A percentile compares a stretch with the other conserved stretches of the same genome.
Evolutionary conservation across 2,113 vertebrate genomes (phyloP).

Genomic region (Terrapene triunguis): DNA sequence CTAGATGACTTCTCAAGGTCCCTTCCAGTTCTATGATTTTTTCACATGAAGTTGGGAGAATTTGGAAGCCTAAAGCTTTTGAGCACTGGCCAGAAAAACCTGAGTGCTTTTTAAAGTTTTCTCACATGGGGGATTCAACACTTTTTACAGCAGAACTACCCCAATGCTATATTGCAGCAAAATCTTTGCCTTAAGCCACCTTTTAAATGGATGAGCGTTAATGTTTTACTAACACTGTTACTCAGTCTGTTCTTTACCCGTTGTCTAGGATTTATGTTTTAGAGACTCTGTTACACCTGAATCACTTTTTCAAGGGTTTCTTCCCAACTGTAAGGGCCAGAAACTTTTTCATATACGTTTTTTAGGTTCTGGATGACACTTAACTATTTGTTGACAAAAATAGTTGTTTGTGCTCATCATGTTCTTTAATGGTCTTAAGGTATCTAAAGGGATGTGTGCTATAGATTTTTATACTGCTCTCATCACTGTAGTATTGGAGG

Average conservation of each 20-base stretch:
- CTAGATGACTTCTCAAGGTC: too few relatives aligned
- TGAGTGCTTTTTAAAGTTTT: not conserved
- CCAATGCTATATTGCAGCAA: not conserved
- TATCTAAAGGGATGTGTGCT: not conserved
- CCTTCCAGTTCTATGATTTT: too few relatives aligned
- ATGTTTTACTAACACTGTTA: not conserved
- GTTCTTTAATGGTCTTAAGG: not conserved
- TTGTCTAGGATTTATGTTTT: not conserved
- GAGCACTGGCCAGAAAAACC: not conserved
- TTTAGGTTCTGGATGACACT: not conserved
- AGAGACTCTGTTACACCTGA: not conserved
- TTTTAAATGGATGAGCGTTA: not conserved
- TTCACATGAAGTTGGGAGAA: not conserved
- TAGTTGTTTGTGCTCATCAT: not conserved
- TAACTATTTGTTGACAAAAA: not conserved
- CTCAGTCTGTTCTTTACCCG: not conserved
- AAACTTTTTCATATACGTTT: fast-evolving
- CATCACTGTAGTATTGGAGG: not conserved
- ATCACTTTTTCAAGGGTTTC: not conserved
- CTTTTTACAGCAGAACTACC: not conserved
- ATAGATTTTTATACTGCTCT: not conserved
- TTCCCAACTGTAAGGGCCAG: not conserved
- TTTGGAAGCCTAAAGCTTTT: not conserved
- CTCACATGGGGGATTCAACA: fast-evolving
- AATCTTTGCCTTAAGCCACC: not conserved